These are phyloP conservation scores for Limnephilus marmoratus DNA, from an alignment of 2,888 invertebrate species.

Conservation along the genomic window DNA sequence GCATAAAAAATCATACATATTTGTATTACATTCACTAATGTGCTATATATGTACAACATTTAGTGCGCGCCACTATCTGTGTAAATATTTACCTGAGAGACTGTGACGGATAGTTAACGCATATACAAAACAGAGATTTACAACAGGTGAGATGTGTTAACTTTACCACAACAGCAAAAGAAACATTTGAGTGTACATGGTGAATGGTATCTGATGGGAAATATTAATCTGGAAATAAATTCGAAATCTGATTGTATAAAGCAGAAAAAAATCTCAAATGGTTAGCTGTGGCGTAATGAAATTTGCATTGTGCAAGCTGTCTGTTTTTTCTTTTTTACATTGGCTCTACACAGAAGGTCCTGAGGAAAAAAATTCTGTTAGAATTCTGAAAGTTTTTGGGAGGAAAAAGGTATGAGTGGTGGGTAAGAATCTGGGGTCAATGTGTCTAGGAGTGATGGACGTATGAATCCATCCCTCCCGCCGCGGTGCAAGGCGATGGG, in stretches of 20 bases:
- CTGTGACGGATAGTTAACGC: not conserved
- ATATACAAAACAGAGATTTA: not conserved
- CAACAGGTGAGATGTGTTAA: not conserved
- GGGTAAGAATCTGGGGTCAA: too few relatives aligned
- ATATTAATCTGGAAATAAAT: not conserved
- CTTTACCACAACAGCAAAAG: not conserved
- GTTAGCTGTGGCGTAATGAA: not conserved
- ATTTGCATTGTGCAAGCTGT: too few relatives aligned
- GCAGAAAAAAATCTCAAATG: not conserved
- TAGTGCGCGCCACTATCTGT: not conserved
- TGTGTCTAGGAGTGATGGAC: too few relatives aligned
- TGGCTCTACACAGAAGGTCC: too few relatives aligned
- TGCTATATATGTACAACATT: not conserved
- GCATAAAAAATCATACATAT: not conserved
- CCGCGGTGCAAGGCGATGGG: too few relatives aligned
- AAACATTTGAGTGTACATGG: not conserved
- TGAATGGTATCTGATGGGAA: not conserved
- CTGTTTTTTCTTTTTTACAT: not conserved
- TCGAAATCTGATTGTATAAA: not conserved
- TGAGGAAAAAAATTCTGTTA: too few relatives aligned
- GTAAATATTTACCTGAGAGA: not conserved
- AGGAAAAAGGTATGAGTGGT: too few relatives aligned
- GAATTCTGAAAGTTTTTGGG: too few relatives aligned
- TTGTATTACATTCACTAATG: not conserved
- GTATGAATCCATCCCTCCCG: too few relatives aligned